Conservation (phyloP, 1,140 invertebrate species). For the Heliconius hewitsoni region DNA sequence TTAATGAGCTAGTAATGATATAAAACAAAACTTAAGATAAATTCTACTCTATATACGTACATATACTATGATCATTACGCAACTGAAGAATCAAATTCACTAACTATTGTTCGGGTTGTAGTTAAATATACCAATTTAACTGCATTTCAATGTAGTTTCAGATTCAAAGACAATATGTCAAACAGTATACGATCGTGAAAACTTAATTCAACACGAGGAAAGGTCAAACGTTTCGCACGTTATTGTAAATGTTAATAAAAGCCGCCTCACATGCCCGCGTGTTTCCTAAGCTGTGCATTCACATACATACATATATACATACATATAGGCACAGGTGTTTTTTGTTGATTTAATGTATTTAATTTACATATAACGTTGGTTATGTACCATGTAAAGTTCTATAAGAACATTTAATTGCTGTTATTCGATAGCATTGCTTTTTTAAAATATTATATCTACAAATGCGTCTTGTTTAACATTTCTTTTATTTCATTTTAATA, state of each 20-base stretch:
- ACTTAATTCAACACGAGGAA: slow-evolving; percentile 2
- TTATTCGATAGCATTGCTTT: background rate
- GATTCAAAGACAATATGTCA: background rate
- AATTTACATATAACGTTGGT: background rate
- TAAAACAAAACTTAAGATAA: no score
- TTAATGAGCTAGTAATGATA: no score
- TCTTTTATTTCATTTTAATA: background rate
- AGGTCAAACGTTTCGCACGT: slow-evolving; percentile 28
- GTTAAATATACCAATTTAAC: no score
- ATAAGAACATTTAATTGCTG: background rate
- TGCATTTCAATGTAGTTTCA: background rate
- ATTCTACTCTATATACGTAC: no score
- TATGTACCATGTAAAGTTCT: background rate
- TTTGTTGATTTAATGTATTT: slow-evolving; percentile 5
- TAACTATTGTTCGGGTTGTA: no score
- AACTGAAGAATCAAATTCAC: no score
- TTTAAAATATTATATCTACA: background rate
- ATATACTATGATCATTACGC: no score
- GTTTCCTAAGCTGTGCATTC: background rate
- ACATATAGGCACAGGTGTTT: slow-evolving; percentile 8
- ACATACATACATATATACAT: background rate
- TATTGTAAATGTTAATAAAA: slow-evolving; percentile 26
- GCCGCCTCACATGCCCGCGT: slow-evolving; percentile 2
- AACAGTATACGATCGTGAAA: background rate
- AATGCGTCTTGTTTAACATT: background rate